These are phyloP conservation scores for Tupiocoris notatus DNA, from an alignment of 2,888 invertebrate species.

Conservation along the genomic window DNA sequence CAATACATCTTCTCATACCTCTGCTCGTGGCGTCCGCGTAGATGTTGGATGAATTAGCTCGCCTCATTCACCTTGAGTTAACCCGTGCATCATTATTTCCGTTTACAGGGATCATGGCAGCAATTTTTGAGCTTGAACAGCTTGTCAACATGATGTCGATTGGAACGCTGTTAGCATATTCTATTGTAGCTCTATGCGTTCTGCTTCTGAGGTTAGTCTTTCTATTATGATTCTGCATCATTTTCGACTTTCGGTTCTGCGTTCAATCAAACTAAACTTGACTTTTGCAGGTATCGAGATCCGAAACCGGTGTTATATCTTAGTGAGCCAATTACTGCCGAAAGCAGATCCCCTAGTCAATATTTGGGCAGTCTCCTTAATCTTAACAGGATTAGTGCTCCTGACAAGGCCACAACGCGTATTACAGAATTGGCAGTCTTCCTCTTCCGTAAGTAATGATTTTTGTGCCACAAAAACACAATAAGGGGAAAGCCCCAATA, in stretches of 20 bases:
- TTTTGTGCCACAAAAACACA: too few species aligned
- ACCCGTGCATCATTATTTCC: too few species aligned
- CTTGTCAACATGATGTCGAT: constrained; percentile 97
- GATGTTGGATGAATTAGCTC: too few species aligned
- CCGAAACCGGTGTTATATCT: constrained; percentile 48
- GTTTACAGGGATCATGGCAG: constrained; percentile 75
- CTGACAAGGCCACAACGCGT: constrained; percentile 63
- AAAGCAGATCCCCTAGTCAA: constrained; percentile 38
- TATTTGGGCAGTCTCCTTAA: constrained; percentile 61
- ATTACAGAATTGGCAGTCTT: constrained; percentile 65
- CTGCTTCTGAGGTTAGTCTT: constrained; percentile 70
- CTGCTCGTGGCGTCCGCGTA: too few species aligned
- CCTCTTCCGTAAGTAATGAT: constrained; percentile 58
- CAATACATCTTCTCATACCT: too few species aligned
- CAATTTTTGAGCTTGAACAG: constrained; percentile 85
- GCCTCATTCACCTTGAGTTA: too few species aligned
- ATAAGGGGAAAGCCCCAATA: too few species aligned
- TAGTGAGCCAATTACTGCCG: constrained; percentile 31
- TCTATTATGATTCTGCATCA: too few species aligned
- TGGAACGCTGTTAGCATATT: constrained; percentile 84
- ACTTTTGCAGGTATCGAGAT: constrained; percentile 48
- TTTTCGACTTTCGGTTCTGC: too few species aligned
- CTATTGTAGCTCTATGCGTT: constrained; percentile 88
- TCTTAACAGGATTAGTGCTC: constrained; percentile 67
- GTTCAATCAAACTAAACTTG: not conserved